Evolutionary conservation across 2,797 vertebrate genomes (phyloP), one percentile per base, ranked within the genome.

Genomic region (Ptychadena robeensis): DNA sequence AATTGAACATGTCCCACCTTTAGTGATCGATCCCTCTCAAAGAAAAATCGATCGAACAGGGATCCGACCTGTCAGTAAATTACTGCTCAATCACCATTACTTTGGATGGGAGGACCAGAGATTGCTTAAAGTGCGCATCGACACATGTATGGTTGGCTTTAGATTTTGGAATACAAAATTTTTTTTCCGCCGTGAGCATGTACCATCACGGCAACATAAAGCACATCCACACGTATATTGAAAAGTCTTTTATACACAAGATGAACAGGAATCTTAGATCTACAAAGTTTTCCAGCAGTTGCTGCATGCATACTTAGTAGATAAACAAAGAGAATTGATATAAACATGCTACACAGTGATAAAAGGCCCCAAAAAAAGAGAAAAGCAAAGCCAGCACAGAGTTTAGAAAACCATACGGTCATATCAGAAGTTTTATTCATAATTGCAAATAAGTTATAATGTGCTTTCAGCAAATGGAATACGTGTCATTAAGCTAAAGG

Each of bases 381-480:
- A 79, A 14, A 69, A 70, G 37, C 12, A 25, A 69, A 79, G 31
- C 12, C 32, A 22, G 31, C 32, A 30, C n/a, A 79, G 44, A 59
- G 44, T 53, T 53, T 53, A 53, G 44, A 53, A 53, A 53, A 14
- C 44, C 10, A 32, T 57, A 57, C 18, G 27, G 30, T 79, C 31
- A 69, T 8, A 69, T 66, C 48, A 7, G 44, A 53, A 69, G 25
- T 32, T 79, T 79, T 79, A 79, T 79, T 79, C 31, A 69, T 30
- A 44, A 57, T 25, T 79, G 76, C 44, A 79, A 53, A 79, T 79
- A 79, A 37, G 76, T 79, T 69, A 79, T 28, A 79, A 79, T 69
- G 76, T 69, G 76, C 76, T 79, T 69, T 68, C 2, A n/a, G 44
- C 30, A 79, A 59, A 53, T 59, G 12, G 65, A 69, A 79, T 79